phyloP scores from a whole-genome alignment of 2,113 vertebrate species.

The Bufo bufo region DNA sequence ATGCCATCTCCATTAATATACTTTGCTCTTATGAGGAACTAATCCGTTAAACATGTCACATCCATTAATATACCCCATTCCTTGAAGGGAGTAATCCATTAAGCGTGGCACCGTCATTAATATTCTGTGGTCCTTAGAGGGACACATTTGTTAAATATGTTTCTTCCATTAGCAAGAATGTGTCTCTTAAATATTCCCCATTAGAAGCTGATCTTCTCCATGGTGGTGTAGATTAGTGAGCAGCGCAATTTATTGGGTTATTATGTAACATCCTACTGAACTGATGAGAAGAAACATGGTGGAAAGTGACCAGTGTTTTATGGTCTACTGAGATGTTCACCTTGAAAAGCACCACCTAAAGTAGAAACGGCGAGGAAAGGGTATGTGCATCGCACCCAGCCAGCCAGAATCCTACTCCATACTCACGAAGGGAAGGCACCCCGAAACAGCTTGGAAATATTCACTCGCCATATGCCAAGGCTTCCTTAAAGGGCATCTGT shows the following conservation, averaged over 20 bases:
- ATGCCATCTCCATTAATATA: constrained; percentile 46
- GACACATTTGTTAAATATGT: constrained; percentile 40
- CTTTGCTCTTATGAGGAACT: constrained; percentile 24
- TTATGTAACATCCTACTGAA: background rate
- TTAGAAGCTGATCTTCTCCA: background rate
- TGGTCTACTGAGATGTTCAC: too few species aligned
- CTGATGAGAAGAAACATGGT: too few species aligned
- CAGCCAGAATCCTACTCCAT: too few species aligned
- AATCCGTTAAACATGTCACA: constrained; percentile 40
- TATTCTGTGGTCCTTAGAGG: constrained; percentile 41
- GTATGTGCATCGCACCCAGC: too few species aligned
- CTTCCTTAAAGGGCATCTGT: too few species aligned
- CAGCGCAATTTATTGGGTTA: background rate
- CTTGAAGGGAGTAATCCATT: constrained; percentile 38
- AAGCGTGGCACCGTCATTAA: constrained; percentile 33
- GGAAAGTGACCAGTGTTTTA: too few species aligned
- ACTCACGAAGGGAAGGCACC: too few species aligned
- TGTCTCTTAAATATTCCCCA: constrained; percentile 14
- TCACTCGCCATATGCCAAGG: too few species aligned
- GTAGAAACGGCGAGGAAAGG: too few species aligned
- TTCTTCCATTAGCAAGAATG: constrained; percentile 35
- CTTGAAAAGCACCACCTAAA: too few species aligned
- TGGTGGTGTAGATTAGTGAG: background rate
- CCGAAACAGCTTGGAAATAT: too few species aligned
- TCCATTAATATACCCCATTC: constrained; percentile 31